Evolutionary conservation across 2,113 vertebrate species (phyloP).

Genomic region (Lethenteron reissneri): DNA sequence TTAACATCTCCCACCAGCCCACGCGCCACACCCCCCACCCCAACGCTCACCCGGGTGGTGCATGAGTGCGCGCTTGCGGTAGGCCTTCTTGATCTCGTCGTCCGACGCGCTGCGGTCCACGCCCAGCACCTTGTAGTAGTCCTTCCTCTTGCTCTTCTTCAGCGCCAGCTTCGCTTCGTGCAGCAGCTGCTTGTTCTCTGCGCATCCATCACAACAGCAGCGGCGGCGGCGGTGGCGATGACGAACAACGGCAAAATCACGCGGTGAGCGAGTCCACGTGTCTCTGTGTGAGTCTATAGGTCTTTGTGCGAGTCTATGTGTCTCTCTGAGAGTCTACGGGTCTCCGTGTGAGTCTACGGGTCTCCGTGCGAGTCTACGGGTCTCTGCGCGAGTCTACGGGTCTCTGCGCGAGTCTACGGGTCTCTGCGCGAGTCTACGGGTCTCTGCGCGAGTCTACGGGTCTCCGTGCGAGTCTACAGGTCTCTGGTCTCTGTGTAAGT

Average conservation of each 20-base stretch:
- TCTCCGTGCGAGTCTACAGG: no score
- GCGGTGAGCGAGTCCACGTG: no score
- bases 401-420: no score
- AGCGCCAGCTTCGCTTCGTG: constrained; percentile 81
- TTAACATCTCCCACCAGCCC: neutral
- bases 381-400: no score
- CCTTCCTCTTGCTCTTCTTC: constrained; percentile 96
- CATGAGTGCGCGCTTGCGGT: constrained; percentile 84
- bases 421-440: no score
- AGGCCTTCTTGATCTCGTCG: constrained; percentile 94
- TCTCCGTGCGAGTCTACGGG: no score
- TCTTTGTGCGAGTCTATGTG: no score
- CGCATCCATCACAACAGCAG: constrained; percentile 5
- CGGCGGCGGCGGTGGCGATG: neutral
- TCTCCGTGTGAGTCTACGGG: no score
- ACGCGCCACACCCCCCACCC: neutral
- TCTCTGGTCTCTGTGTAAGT: no score
- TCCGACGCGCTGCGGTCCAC: constrained; percentile 83
- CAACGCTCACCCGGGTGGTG: constrained; percentile 62
- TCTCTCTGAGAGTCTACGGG: no score
- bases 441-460: no score
- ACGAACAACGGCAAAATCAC: neutral
- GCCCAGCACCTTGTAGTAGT: constrained; percentile 90
- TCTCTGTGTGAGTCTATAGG: no score
- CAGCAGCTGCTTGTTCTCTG: constrained; percentile 89